phyloP scores from a whole-genome alignment of 2,113 vertebrate species.

The Sinocyclocheilus grahami region DNA sequence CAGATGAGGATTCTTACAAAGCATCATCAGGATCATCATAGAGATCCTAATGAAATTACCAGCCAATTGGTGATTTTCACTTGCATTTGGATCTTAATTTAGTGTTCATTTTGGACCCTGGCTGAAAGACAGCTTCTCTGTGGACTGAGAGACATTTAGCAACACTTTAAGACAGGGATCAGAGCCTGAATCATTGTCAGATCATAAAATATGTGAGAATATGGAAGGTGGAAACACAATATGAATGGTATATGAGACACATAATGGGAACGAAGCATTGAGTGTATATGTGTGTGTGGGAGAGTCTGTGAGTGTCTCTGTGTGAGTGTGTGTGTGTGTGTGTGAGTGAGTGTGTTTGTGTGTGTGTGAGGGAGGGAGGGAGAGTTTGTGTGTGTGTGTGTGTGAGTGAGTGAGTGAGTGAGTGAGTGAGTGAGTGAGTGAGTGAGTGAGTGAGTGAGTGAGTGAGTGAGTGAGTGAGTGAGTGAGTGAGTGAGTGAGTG shows the following conservation, averaged over 20 bases:
- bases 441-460: no score
- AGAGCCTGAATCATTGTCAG: not conserved
- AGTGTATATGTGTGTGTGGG: not conserved
- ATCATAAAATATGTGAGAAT: not conserved
- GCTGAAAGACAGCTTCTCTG: not conserved
- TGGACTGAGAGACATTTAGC: not conserved
- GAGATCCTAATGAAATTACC: not conserved
- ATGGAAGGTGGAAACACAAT: not conserved
- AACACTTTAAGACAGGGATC: not conserved
- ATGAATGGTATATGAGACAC: not conserved
- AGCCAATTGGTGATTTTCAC: not conserved
- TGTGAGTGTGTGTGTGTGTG: no score
- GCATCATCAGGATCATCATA: no score
- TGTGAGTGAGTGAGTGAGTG: no score
- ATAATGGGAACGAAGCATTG: slow-evolving; percentile 36
- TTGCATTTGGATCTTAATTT: not conserved
- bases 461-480: no score
- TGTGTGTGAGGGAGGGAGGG: no score
- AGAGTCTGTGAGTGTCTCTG: no score
- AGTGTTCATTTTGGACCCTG: not conserved
- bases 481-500: no score
- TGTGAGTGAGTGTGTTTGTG: no score
- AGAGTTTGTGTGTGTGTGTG: no score
- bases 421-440: no score
- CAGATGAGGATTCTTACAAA: no score